Conservation (phyloP, 2,888 invertebrate species). For the Hybos culiciformis region DNA sequence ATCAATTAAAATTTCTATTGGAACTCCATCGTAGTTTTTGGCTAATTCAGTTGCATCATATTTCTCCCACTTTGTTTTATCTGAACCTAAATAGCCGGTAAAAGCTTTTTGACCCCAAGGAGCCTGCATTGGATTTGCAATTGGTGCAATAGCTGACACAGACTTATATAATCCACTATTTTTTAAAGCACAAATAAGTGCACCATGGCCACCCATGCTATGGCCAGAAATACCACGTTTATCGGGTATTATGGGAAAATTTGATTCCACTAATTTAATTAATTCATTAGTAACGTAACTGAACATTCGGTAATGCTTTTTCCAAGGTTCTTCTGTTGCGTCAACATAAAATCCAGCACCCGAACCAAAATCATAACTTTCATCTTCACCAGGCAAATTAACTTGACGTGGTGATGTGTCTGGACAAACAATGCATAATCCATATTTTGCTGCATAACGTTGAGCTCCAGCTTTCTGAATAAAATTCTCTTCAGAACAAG, state of each 20-base stretch:
- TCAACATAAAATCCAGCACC: slow-evolving; percentile 94
- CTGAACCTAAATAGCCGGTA: slow-evolving; percentile 61
- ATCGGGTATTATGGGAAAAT: slow-evolving; percentile 50
- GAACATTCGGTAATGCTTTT: slow-evolving; percentile 85
- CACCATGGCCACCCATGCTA: slow-evolving; percentile 99
- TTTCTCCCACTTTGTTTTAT: slow-evolving; percentile 52
- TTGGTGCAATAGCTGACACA: slow-evolving; percentile 92
- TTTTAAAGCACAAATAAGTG: slow-evolving; percentile 75
- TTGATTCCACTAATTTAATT: slow-evolving; percentile 54
- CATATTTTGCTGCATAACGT: slow-evolving; percentile 70
- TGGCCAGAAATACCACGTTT: slow-evolving; percentile 70
- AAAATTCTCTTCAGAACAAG: slow-evolving; percentile 92
- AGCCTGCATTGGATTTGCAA: slow-evolving; percentile 72
- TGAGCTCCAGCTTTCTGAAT: slow-evolving; percentile 93
- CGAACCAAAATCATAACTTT: slow-evolving; percentile 86
- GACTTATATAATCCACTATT: slow-evolving; percentile 78
- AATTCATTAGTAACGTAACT: slow-evolving; percentile 85
- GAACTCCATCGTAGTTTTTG: slow-evolving; percentile 68
- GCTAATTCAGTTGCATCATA: slow-evolving; percentile 85
- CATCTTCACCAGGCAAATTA: slow-evolving; percentile 81
- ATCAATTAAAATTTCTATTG: slow-evolving; percentile 73
- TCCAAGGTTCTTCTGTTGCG: slow-evolving; percentile 85
- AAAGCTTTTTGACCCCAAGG: slow-evolving; percentile 85
- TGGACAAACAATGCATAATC: slow-evolving; percentile 78
- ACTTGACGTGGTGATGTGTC: slow-evolving; percentile 92